A percentile compares a stretch with the other conserved stretches of the same genome.
These are phyloP conservation scores for Philhelius pedissequus DNA, from an alignment of 2,888 invertebrate species.

Conservation along the genomic window DNA sequence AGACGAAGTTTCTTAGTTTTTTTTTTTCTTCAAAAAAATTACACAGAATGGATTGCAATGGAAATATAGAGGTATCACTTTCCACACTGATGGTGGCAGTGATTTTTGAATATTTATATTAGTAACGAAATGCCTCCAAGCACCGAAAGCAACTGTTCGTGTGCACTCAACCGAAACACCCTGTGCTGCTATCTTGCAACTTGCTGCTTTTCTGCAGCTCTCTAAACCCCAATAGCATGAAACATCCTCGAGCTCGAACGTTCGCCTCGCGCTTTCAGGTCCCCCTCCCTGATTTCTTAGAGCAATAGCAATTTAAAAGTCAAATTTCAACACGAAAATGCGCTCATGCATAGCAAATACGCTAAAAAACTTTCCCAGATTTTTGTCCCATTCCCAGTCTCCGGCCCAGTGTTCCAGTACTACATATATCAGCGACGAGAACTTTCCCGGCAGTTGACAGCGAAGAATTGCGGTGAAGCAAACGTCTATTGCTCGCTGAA, in stretches of 20 bases:
- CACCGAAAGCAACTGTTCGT: no score
- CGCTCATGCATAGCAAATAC: constrained; percentile 66
- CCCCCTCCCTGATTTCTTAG: constrained; percentile 14
- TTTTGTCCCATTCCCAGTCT: not conserved
- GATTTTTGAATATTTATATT: constrained; percentile 1
- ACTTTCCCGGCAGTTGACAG: not conserved
- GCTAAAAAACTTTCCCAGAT: constrained; percentile 54
- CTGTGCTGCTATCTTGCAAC: constrained; percentile 22
- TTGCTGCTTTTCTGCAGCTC: not conserved
- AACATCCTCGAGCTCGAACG: not conserved
- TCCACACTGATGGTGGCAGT: not conserved
- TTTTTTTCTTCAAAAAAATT: not conserved
- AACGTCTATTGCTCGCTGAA: constrained; percentile 3
- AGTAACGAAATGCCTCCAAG: not conserved
- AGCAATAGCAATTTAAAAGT: constrained; percentile 57
- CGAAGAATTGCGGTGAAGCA: not conserved
- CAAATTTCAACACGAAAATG: constrained; percentile 62
- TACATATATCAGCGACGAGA: constrained; percentile 47
- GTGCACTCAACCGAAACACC: constrained; percentile 53
- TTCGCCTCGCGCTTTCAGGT: not conserved
- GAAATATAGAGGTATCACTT: not conserved
- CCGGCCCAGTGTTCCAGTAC: constrained; percentile 2
- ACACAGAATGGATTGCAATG: not conserved
- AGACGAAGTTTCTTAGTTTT: constrained; percentile 1
- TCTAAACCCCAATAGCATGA: not conserved